Percentiles rank a stretch among this genome's conserved stretches.
These are phyloP conservation scores for Caenorhabditis tropicalis DNA, from an alignment of 1,140 invertebrate species.

Conservation along the genomic window DNA sequence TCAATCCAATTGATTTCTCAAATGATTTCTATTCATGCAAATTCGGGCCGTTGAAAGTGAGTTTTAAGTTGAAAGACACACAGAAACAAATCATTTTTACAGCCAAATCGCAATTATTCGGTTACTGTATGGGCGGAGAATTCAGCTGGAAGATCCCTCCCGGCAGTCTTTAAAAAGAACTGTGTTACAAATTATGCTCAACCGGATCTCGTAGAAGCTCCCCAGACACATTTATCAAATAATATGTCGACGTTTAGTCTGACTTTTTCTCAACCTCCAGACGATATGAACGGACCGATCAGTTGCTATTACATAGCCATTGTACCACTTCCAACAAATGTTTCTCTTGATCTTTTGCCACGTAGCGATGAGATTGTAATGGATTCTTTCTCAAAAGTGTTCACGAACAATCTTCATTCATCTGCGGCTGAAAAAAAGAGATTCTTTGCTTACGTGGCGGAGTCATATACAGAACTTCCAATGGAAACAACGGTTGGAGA, in stretches of 20 bases:
- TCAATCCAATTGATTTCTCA: constrained; percentile 58
- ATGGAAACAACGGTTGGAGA: constrained; percentile 67
- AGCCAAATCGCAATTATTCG: constrained; percentile 71
- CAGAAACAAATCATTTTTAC: constrained; percentile 46
- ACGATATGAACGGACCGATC: constrained; percentile 70
- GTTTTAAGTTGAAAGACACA: neutral
- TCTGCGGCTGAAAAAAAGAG: constrained; percentile 57
- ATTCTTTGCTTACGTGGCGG: constrained; percentile 71
- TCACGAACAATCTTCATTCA: constrained; percentile 65
- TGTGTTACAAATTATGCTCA: constrained; percentile 70
- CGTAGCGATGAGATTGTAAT: constrained; percentile 61
- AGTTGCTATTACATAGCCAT: constrained; percentile 71
- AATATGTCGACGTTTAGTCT: constrained; percentile 65
- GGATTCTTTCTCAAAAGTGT: constrained; percentile 66
- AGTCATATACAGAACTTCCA: constrained; percentile 65
- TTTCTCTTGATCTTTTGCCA: constrained; percentile 63
- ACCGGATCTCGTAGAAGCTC: constrained; percentile 60
- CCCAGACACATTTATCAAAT: neutral
- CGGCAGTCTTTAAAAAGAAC: constrained; percentile 60
- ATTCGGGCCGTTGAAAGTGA: constrained; percentile 69
- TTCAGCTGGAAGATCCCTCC: constrained; percentile 62
- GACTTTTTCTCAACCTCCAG: constrained; percentile 59
- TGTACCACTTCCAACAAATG: constrained; percentile 65
- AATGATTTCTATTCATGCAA: constrained; percentile 68
- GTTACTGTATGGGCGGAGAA: constrained; percentile 71